These are phyloP conservation scores for Bungarus multicinctus DNA, from an alignment of 2,113 vertebrate species.

Conservation along the genomic window DNA sequence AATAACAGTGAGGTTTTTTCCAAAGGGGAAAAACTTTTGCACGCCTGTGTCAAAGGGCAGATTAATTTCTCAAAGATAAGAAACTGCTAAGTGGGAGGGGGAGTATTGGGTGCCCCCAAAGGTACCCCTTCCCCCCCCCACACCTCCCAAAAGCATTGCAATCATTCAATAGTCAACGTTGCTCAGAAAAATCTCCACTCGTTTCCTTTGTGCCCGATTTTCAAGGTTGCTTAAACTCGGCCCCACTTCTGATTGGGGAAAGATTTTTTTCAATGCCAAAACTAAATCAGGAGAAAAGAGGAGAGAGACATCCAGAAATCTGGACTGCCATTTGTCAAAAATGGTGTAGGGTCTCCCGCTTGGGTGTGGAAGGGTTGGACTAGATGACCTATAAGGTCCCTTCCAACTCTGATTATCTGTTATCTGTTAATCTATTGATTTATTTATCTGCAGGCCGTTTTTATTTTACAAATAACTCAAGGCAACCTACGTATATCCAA, in stretches of 20 bases:
- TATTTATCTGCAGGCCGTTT: neutral
- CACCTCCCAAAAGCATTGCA: neutral
- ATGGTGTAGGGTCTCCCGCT: no score
- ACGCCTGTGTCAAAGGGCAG: conserved; percentile 41
- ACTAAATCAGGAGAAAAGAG: neutral
- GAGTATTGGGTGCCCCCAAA: neutral
- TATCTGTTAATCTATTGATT: neutral
- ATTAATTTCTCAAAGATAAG: conserved; percentile 31
- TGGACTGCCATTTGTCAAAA: no score
- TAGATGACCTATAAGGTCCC: no score
- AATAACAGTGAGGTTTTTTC: conserved; percentile 16
- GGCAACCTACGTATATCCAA: no score
- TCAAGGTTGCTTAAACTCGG: neutral
- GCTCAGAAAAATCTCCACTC: neutral
- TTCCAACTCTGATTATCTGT: no score
- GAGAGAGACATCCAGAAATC: neutral
- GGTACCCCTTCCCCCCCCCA: neutral
- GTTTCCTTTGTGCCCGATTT: neutral
- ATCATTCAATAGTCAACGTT: neutral
- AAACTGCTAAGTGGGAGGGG: neutral
- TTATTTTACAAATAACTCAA: neutral
- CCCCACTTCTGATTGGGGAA: neutral
- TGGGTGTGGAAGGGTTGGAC: no score
- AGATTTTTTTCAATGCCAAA: neutral
- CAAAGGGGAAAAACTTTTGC: neutral